Percentiles rank a stretch among this genome's conserved stretches.
phyloP scores from a whole-genome alignment of 2,113 vertebrate genomes.

The Daubentonia madagascariensis region DNA sequence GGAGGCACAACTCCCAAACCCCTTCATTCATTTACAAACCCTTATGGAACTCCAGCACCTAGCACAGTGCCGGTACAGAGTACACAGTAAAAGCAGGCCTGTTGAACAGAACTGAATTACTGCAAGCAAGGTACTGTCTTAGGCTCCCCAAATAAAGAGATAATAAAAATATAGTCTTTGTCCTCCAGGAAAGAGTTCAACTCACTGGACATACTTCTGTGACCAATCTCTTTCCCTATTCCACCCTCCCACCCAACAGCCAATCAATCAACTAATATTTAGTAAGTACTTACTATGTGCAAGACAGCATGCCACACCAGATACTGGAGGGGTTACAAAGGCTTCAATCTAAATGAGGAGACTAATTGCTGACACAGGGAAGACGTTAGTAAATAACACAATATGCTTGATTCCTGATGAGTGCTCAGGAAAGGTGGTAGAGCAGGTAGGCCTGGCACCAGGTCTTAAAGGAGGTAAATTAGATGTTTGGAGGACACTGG shows the following conservation, averaged over 20 bases:
- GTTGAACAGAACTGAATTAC: not conserved
- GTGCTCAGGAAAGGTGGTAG: not conserved
- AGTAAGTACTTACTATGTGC: not conserved
- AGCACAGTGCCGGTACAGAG: not conserved
- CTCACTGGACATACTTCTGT: not conserved
- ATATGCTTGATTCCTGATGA: not conserved
- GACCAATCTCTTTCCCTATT: not conserved
- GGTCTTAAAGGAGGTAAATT: not conserved
- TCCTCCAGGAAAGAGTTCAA: slow-evolving; percentile 11
- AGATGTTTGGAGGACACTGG: not conserved
- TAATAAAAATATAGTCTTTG: not conserved
- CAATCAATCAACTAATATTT: not conserved
- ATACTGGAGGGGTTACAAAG: not conserved
- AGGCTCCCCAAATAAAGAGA: slow-evolving; percentile 14
- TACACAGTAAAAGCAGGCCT: not conserved
- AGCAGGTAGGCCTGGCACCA: not conserved
- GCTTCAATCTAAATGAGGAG: not conserved
- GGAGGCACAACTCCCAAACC: not conserved
- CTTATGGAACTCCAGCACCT: not conserved
- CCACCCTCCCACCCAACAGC: not conserved
- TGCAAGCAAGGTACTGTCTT: not conserved
- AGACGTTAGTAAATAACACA: not conserved
- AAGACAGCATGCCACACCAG: not conserved
- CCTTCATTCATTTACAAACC: not conserved
- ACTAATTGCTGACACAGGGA: not conserved